Evolutionary conservation across 2,113 vertebrate species (phyloP).

Genomic region (Lathamus discolor): DNA sequence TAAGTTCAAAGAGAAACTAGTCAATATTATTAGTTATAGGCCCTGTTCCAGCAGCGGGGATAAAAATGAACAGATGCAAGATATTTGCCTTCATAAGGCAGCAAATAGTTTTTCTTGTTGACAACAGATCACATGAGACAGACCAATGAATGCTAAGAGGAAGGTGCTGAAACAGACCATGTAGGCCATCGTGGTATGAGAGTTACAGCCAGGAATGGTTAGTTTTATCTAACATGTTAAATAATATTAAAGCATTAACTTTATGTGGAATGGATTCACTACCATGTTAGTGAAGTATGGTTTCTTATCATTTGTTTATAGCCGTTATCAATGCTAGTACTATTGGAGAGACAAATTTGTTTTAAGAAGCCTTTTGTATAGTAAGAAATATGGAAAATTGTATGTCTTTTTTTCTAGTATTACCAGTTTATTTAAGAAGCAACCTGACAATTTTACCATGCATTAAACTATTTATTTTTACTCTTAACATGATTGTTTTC

Average conservation of each 20-base stretch:
- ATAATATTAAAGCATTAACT: not conserved
- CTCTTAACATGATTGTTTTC: not conserved
- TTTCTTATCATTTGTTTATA: not conserved
- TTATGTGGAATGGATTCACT: not conserved
- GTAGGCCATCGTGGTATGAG: fast-evolving
- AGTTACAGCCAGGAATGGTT: not conserved
- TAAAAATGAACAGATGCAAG: not conserved
- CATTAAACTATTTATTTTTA: slow-evolving; percentile 64
- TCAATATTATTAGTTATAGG: not conserved
- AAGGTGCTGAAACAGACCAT: not conserved
- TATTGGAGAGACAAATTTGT: not conserved
- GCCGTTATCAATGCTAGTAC: not conserved
- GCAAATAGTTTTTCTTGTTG: not conserved
- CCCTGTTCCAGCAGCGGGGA: not conserved
- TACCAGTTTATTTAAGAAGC: not conserved
- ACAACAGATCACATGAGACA: not conserved
- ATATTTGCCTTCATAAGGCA: slow-evolving; percentile 25
- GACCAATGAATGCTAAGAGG: not conserved
- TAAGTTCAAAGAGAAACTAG: not conserved
- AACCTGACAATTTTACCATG: not conserved
- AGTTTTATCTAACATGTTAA: not conserved
- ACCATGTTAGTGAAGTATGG: not conserved
- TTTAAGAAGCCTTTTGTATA: slow-evolving; percentile 5
- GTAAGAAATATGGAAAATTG: not conserved
- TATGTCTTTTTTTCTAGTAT: not conserved